Base-by-base conservation (phyloP, 2,888 invertebrate species). In the Colletes collaris region DNA sequence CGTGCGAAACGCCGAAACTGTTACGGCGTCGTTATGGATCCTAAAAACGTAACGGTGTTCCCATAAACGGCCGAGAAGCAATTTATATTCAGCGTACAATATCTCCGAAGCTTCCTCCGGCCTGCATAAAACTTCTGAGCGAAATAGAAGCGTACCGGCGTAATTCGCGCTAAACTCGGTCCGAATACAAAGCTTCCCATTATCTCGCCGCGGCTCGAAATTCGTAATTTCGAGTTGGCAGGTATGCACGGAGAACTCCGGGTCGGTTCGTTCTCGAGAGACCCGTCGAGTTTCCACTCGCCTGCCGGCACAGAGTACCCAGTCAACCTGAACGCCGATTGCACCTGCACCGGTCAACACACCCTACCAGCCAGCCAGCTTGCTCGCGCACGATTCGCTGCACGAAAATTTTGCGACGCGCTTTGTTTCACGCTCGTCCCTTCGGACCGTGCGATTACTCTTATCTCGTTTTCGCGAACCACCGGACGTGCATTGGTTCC, bases 291-390 rank as follows among this genome's bases (percentile, higher is more conserved):
- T 67, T 77, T 73, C 69, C 76, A 65, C 13, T 27, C 52, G 66
- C 40, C 49, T 62, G 8, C 3, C 68, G 52, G 68, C 62, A 46
- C 59, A 50, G 56, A 71, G 27, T 27, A 84, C n/a, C 46, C 82
- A 75, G 82, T 84, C 74, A 79, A 84, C 85, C 82, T 75, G 76
- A 82, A 84, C 79, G 69, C 5, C 56, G 68, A 76, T 76, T 50
- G 65, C 76, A 76, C 76, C 76, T 71, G 70, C 76, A 65, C 55
- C 66, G 72, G 72, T 67, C 76, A 60, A 50, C 59, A 70, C 64
- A 67, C 55, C 65, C 50, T 65, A 6, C 19, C 49, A 4, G 8
- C 60, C 49, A 35, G 1, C 59, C 7, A 19, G 46, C 60, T 7
- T 6, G 19, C 6, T 8, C n/a, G 13, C 44, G 37, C 37, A 16